Conservation (phyloP, 2,888 invertebrate genomes). For the Andrena chrysosceles region DNA sequence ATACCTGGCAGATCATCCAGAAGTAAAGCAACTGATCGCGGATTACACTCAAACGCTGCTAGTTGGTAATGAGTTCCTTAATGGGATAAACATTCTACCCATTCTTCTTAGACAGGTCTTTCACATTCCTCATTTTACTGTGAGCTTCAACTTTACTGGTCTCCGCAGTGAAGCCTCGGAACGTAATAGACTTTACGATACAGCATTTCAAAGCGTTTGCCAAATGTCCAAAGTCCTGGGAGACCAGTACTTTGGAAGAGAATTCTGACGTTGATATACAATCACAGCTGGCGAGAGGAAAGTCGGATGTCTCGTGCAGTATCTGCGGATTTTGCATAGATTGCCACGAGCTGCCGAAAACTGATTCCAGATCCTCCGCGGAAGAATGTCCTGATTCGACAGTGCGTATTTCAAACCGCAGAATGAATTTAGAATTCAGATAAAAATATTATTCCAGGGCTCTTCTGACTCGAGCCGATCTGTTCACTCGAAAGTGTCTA, state of each 20-base stretch:
- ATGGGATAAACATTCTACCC: constrained; percentile 41
- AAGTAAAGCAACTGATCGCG: constrained; percentile 86
- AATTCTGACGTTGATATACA: constrained; percentile 33
- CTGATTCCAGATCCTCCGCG: constrained; percentile 8
- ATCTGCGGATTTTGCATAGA: constrained; percentile 40
- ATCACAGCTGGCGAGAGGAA: constrained; percentile 32
- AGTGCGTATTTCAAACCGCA: constrained; percentile 8
- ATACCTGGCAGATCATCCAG: constrained; percentile 87
- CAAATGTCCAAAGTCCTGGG: constrained; percentile 52
- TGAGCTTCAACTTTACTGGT: constrained; percentile 46
- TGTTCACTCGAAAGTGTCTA: neutral
- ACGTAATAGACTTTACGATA: constrained; percentile 77
- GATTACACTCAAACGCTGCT: constrained; percentile 88
- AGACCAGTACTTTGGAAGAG: constrained; percentile 36
- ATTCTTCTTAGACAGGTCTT: constrained; percentile 50
- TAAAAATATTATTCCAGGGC: constrained; percentile 21
- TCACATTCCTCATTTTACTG: constrained; percentile 1
- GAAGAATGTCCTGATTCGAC: neutral
- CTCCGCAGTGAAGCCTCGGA: constrained; percentile 76
- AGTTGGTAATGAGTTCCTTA: constrained; percentile 85
- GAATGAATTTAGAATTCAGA: neutral
- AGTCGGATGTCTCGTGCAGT: constrained; percentile 18
- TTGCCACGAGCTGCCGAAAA: neutral
- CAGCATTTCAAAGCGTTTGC: constrained; percentile 77
- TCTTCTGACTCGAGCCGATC: neutral